Percentiles rank a stretch among this genome's conserved stretches.
phyloP scores from a whole-genome alignment of 2,888 invertebrate genomes.

The Meiosimyza decipiens region DNA sequence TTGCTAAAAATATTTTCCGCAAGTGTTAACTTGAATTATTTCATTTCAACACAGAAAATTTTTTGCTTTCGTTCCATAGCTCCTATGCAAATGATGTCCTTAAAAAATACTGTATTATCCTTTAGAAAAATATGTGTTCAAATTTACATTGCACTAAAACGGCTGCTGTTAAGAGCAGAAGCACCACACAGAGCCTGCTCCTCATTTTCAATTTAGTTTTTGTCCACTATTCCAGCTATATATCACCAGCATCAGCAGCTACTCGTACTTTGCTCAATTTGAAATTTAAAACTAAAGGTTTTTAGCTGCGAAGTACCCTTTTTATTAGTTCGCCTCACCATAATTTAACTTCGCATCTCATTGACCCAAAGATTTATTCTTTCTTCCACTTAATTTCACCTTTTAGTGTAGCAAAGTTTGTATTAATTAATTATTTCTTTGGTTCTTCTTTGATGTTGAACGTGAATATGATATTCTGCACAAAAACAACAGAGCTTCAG shows the following conservation, averaged over 20 bases:
- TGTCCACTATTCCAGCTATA: neutral
- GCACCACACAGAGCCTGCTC: conserved; percentile 40
- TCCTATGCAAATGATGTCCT: neutral
- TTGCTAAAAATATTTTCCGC: too few relatives aligned
- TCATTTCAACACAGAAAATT: too few relatives aligned
- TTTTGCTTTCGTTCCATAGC: too few relatives aligned
- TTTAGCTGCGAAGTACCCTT: neutral
- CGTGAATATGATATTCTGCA: too few relatives aligned
- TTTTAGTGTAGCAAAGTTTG: too few relatives aligned
- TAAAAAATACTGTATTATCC: neutral
- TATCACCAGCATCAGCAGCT: neutral
- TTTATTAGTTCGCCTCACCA: conserved; percentile 8
- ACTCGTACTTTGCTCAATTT: neutral
- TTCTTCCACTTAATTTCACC: too few relatives aligned
- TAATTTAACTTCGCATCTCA: neutral
- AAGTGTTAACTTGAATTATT: too few relatives aligned
- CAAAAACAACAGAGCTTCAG: neutral
- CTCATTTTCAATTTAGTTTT: conserved; percentile 47
- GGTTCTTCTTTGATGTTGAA: too few relatives aligned
- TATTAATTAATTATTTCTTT: too few relatives aligned
- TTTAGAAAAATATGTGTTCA: neutral
- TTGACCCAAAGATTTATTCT: conserved; percentile 12
- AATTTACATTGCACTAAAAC: conserved; percentile 47
- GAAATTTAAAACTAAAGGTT: neutral
- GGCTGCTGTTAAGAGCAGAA: conserved; percentile 35